Evolutionary conservation across 64 coral and sea anemone species (phyloP).

Genomic region (Actinia tenebrosa): DNA sequence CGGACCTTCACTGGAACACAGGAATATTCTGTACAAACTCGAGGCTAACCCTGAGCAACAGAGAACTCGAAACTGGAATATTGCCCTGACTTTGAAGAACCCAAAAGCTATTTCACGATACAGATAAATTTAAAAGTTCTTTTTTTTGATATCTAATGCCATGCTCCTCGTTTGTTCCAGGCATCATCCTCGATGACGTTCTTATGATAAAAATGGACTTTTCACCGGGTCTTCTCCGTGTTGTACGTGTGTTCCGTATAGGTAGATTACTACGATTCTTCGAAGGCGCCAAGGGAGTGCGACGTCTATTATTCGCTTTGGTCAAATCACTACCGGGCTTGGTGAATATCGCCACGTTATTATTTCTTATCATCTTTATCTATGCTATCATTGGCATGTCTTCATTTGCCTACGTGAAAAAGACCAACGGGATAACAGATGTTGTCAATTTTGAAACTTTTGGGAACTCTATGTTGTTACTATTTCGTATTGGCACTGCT

Average conservation of each 20-base stretch:
- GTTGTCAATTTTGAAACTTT: conserved; percentile 99
- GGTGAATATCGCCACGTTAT: conserved; percentile 88
- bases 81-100: no score
- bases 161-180: conserved; percentile 29
- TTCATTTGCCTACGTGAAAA: conserved; percentile 90
- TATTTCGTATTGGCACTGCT: conserved; percentile 94
- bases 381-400: conserved; percentile 99
- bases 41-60: no score
- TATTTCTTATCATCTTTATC: conserved; percentile 93
- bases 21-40: no score
- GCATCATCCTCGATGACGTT: conserved; percentile 79
- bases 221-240: conserved; percentile 88
- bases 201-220: conserved; percentile 70
- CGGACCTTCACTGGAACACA: no score
- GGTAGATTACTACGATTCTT: conserved; percentile 90
- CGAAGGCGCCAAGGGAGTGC: conserved; percentile 89
- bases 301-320: conserved; percentile 79
- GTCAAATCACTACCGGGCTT: conserved; percentile 93
- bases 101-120: no score
- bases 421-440: conserved; percentile 80
- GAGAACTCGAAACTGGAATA: no score
- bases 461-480: conserved; percentile 71
- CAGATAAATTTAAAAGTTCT: no score
- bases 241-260: conserved; percentile 90
- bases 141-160: no score